Conservation (phyloP, 2,888 invertebrate genomes). For the Xestia c-nigrum region DNA sequence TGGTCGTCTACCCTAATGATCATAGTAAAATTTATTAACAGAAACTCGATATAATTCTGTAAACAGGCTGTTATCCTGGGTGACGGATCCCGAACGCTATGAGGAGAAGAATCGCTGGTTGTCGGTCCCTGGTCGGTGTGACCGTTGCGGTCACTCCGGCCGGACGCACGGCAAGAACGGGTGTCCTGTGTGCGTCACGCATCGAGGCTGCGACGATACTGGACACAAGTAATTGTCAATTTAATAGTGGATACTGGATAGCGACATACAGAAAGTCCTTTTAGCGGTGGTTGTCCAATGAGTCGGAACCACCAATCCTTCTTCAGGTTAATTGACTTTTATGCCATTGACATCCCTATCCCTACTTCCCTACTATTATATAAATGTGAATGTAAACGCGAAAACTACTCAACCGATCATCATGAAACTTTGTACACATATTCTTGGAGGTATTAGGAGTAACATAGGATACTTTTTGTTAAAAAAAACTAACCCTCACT, state of each 20-base stretch:
- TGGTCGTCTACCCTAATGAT: too few species aligned
- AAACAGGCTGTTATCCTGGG: constrained; percentile 92
- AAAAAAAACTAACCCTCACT: too few species aligned
- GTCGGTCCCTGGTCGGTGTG: constrained; percentile 91
- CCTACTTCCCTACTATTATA: too few species aligned
- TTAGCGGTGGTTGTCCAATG: neutral
- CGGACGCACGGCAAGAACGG: constrained; percentile 92
- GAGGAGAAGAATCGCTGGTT: constrained; percentile 89
- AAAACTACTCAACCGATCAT: too few species aligned
- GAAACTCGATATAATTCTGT: neutral
- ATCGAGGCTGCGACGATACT: constrained; percentile 91
- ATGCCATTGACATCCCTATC: too few species aligned
- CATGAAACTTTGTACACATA: too few species aligned
- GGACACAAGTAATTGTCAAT: constrained; percentile 89
- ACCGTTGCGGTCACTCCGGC: constrained; percentile 93
- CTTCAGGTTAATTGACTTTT: neutral
- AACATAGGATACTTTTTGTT: too few species aligned
- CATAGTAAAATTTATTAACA: neutral
- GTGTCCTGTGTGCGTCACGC: constrained; percentile 92
- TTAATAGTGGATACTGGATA: neutral
- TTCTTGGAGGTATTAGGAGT: too few species aligned
- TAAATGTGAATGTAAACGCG: too few species aligned
- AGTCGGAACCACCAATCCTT: neutral
- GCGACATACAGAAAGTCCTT: neutral
- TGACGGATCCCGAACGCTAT: constrained; percentile 88